Evolutionary conservation across 2,797 vertebrate genomes (phyloP), one percentile per base, ranked within the genome.

Genomic region (Mus spretus): DNA sequence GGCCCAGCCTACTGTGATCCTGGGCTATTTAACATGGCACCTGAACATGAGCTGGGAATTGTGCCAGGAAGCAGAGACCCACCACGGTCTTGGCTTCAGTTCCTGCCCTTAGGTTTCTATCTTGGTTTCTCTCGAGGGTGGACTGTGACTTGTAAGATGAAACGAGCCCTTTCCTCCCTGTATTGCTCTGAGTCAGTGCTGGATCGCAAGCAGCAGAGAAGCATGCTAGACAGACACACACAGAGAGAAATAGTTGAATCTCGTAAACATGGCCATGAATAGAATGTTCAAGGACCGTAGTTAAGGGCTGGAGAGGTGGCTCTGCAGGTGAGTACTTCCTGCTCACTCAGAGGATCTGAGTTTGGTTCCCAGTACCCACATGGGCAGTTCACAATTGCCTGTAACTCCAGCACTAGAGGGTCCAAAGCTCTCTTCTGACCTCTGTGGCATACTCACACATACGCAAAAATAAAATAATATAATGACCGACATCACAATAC

Each of bases 221-320:
- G 31, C 13, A 15, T 10, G 8, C 67, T 72, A n/a, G 50, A 31
- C 2, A 55, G 61, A 59, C 59, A 22, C 57, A 74, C 34, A 53
- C 40, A 37, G 34, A 74, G 28, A 20, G 67, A 81, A 1, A 13
- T 2, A 7, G 24, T 0, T 83, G 47, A 31, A 22, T 82, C 67
- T 82, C 82, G 59, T 47, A 89, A 86, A 13, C 44, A 57, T 82
- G n/a, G 20, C 31, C 61, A 28, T 87, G 31, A 75, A 70, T 26
- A 89, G 59, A 91, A 92, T 92, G 85, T 12, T 37, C 15, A 74
- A 57, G n/a, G 95, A 87, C 37, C 24, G 24, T 22, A 67, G 22
- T 67, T 50, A 50, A 50, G 61, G 22, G 28, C 44, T n/a, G 19
- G 63, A 67, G 19, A 85, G 83, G 14, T 24, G 63, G 11, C 28